Base-by-base conservation (phyloP, 2,797 vertebrate genomes). In the Neosilurus mollespiculum region DNA sequence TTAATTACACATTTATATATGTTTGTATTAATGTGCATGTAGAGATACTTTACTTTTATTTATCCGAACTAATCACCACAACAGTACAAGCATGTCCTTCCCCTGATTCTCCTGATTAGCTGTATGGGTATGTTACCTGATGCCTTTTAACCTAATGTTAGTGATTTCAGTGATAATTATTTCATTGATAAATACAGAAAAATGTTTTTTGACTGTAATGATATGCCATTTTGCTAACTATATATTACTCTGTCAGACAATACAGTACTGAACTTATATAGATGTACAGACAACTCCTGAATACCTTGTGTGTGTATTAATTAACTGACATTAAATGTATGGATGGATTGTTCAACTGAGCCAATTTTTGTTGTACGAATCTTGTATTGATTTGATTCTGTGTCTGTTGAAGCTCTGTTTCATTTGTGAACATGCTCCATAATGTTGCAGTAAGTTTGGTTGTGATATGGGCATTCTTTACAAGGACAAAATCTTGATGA, bases 161-260 rank as follows among this genome's bases (percentile, higher is more conserved):
- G 30, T 34, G 9, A 24, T 72, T 72, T 71, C 24, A 71, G 24
- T 20, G 34, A 2, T 26, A 26, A 18, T 73, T n/a, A 51, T 72
- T 26, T 3, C 18, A 14, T 73, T 20, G 24, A 73, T 3, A 54
- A 73, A 54, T 54, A 49, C 51, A 24, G 24, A 22, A 9, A 73
- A 54, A 51, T 14, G 22, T 51, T 71, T 71, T 10, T 30, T 22
- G 15, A 66, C 65, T 51, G 69, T 71, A n/a, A 69, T 49, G 34
- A 34, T 69, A 1, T 71, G 66, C 37, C 11, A 43, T 69, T 69
- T 73, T 18, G 70, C n/a, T 37, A 69, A 4, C 30, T 3, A 2
- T 69, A 43, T 70, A 49, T 70, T 70, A 49, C 37, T 70, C 11
- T 49, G 43, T 71, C 22, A 71, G 69, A 51, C 43, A 71, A 53